Conservation (phyloP, 2,113 vertebrate species). For the Oryzias curvinotus region DNA sequence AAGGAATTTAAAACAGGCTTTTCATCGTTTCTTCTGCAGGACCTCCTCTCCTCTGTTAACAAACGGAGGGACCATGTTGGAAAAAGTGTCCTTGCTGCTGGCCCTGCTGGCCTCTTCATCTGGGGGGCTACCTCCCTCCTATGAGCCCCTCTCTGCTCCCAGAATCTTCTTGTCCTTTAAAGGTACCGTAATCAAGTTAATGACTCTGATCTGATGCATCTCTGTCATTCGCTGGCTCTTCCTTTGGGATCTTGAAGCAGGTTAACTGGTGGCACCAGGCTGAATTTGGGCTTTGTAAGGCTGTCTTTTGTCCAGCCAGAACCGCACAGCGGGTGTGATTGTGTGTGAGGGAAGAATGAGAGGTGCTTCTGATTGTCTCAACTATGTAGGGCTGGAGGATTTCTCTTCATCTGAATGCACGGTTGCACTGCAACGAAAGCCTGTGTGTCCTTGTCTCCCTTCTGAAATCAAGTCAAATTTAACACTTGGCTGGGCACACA, state of each 20-base stretch:
- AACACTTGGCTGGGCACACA: constrained; percentile 65
- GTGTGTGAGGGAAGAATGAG: constrained; percentile 33
- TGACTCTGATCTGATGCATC: constrained; percentile 1
- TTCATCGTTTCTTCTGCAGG: constrained; percentile 52
- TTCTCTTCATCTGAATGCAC: constrained; percentile 54
- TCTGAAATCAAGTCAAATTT: constrained; percentile 73
- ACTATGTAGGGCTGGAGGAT: constrained; percentile 42
- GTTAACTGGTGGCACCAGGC: constrained; percentile 28
- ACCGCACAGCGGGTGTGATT: constrained; percentile 37
- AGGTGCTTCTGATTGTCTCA: constrained; percentile 49
- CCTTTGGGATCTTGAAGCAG: constrained; percentile 7
- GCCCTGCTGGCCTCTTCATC: constrained; percentile 70
- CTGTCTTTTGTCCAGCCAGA: constrained; percentile 12
- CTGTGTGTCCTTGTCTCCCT: constrained; percentile 57
- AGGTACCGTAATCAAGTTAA: constrained; percentile 65
- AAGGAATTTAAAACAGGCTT: constrained; percentile 16
- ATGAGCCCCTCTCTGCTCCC: constrained; percentile 74
- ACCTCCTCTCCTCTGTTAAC: constrained; percentile 50
- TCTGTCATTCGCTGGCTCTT: neutral
- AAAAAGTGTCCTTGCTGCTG: constrained; percentile 68
- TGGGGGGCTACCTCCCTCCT: constrained; percentile 52
- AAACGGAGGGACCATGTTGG: constrained; percentile 71
- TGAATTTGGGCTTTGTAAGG: constrained; percentile 30
- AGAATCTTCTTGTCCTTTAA: constrained; percentile 82
- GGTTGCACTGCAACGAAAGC: constrained; percentile 53